Conservation (phyloP, 2,888 invertebrate genomes). For the Cheilosia vulpina region DNA sequence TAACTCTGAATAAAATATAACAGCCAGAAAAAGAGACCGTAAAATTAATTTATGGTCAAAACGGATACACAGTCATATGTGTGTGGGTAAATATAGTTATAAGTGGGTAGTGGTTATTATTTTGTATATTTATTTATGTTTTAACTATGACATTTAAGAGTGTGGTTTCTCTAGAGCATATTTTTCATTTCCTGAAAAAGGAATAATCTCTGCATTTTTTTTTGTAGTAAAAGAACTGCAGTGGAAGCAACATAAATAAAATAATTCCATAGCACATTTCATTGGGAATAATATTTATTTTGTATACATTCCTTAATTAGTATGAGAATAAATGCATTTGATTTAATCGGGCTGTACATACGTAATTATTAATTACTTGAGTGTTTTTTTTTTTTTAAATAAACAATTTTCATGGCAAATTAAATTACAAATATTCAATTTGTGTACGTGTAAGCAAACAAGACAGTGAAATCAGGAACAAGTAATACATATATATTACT, state of each 20-base stretch:
- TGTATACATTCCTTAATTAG: constrained; percentile 20
- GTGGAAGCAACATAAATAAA: neutral
- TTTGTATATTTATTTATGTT: constrained; percentile 14
- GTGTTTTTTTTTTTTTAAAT: neutral
- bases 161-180: constrained; percentile 54
- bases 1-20: constrained; percentile 68
- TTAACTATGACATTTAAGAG: constrained; percentile 44
- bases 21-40: constrained; percentile 19
- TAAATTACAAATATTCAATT: too few species aligned
- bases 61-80: neutral
- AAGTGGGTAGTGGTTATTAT: neutral
- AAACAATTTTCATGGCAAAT: too few species aligned
- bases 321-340: constrained; percentile 48
- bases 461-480: too few species aligned
- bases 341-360: constrained; percentile 43
- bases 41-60: constrained; percentile 66
- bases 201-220: neutral
- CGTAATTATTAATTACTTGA: neutral
- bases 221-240: neutral
- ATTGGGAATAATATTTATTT: constrained; percentile 6
- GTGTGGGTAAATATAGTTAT: neutral
- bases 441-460: too few species aligned
- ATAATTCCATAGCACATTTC: neutral
- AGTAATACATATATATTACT: too few species aligned
- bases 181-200: constrained; percentile 18